Evolutionary conservation across 2,113 vertebrate species (phyloP).

Genomic region (Alethe castanea): DNA sequence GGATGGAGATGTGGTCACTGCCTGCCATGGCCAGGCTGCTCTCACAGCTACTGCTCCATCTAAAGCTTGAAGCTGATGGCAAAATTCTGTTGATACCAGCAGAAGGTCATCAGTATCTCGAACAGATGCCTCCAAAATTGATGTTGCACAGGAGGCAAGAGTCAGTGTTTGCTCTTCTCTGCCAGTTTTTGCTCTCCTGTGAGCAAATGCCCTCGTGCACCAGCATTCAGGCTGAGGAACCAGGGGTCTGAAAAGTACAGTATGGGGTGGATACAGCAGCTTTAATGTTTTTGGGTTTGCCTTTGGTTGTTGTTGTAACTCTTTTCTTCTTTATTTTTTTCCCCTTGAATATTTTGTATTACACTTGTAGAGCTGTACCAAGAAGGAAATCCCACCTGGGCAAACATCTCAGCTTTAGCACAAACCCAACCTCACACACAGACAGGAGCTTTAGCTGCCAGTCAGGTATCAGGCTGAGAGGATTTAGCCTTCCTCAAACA

Average conservation of each 20-base stretch:
- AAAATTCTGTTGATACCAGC: neutral
- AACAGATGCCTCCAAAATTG: neutral
- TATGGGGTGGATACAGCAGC: neutral
- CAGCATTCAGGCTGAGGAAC: neutral
- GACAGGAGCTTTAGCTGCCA: neutral
- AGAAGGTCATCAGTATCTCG: neutral
- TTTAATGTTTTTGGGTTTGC: neutral
- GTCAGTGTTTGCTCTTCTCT: neutral
- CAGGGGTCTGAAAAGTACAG: fast-evolving
- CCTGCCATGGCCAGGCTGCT: neutral
- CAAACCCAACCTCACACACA: neutral
- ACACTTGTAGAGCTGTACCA: neutral
- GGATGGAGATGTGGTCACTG: neutral
- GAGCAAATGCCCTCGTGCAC: neutral
- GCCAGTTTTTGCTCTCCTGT: neutral
- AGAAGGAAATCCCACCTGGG: neutral
- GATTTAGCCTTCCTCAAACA: neutral
- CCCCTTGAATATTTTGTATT: neutral
- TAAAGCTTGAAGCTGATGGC: neutral
- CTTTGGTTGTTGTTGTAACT: neutral
- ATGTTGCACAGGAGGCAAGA: neutral
- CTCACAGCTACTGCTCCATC: neutral
- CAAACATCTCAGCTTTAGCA: neutral
- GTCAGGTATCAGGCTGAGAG: neutral
- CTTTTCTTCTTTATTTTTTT: neutral